Evolutionary conservation across 2,113 vertebrate species (phyloP).

Genomic region (Halichoeres trimaculatus): DNA sequence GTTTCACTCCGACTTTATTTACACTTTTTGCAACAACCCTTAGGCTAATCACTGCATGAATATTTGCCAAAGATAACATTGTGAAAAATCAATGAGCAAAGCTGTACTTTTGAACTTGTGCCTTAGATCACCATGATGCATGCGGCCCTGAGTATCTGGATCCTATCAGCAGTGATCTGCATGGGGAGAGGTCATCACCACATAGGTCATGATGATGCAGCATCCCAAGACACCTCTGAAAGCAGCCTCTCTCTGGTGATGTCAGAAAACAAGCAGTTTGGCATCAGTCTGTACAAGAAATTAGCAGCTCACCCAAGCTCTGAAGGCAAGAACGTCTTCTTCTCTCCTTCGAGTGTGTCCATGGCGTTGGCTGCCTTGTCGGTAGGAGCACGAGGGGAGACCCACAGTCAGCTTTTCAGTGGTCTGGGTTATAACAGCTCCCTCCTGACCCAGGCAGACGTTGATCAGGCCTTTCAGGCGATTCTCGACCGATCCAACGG

Average conservation of each 20-base stretch:
- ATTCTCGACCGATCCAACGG: conserved; percentile 42
- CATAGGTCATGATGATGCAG: neutral
- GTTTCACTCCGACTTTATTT: too few relatives aligned
- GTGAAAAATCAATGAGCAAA: conserved; percentile 5
- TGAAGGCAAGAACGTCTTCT: conserved; percentile 84
- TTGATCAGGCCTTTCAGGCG: conserved; percentile 54
- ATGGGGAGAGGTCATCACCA: conserved; percentile 44
- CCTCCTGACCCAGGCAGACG: conserved; percentile 28
- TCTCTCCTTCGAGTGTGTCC: conserved; percentile 84
- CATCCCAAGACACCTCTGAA: conserved; percentile 31
- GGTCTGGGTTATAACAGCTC: conserved; percentile 71
- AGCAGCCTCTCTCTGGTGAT: conserved; percentile 53
- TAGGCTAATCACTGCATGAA: neutral
- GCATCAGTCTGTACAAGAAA: conserved; percentile 79
- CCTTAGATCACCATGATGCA: conserved; percentile 58
- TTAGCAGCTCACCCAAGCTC: conserved; percentile 62
- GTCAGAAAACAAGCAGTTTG: conserved; percentile 78
- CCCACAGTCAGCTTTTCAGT: conserved; percentile 77
- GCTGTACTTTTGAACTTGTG: conserved; percentile 38
- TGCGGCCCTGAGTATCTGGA: conserved; percentile 53
- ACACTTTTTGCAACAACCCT: too few relatives aligned
- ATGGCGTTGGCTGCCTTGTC: conserved; percentile 81
- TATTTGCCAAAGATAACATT: conserved; percentile 12
- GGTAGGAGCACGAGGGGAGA: conserved; percentile 77
- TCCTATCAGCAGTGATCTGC: conserved; percentile 62